These are phyloP conservation scores for Drosophila birchii DNA, from an alignment of 2,888 invertebrate genomes.

Conservation along the genomic window DNA sequence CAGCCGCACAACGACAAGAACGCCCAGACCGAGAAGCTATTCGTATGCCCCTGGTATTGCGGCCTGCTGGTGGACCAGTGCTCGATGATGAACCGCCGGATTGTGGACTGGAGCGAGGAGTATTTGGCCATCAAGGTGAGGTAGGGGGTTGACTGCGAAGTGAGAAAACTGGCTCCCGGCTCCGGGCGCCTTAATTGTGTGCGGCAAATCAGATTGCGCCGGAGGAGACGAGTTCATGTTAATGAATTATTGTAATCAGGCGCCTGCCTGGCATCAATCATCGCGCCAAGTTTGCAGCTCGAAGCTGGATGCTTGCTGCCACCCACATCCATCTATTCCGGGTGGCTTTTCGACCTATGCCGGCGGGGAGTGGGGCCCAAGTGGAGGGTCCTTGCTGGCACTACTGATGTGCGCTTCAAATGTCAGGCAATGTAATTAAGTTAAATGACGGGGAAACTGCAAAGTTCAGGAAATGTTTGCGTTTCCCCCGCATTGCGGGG, in stretches of 20 bases:
- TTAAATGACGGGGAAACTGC: constrained; percentile 72
- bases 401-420: constrained; percentile 54
- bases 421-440: constrained; percentile 71
- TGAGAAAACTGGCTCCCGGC: constrained; percentile 5
- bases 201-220: constrained; percentile 24
- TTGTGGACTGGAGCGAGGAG: constrained; percentile 87
- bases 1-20: constrained; percentile 92
- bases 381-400: constrained; percentile 14
- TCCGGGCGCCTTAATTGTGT: constrained; percentile 14
- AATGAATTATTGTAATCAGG: constrained; percentile 72
- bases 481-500: constrained; percentile 16
- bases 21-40: constrained; percentile 93
- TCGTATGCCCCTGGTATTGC: constrained; percentile 93
- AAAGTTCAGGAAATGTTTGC: constrained; percentile 63
- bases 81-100: constrained; percentile 91
- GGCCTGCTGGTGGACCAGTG: constrained; percentile 94
- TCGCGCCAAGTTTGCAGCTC: constrained; percentile 40
- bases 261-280: constrained; percentile 63
- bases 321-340: constrained; percentile 18
- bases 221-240: constrained; percentile 38
- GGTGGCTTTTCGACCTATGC: constrained; percentile 45
- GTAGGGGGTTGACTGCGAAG: background rate
- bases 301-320: background rate
- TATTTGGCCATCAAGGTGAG: constrained; percentile 85
- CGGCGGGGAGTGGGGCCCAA: constrained; percentile 14